Percentiles rank a stretch among this genome's conserved stretches.
Evolutionary conservation across 2,888 invertebrate species (phyloP).

Genomic region (Nephrotoma flavescens): DNA sequence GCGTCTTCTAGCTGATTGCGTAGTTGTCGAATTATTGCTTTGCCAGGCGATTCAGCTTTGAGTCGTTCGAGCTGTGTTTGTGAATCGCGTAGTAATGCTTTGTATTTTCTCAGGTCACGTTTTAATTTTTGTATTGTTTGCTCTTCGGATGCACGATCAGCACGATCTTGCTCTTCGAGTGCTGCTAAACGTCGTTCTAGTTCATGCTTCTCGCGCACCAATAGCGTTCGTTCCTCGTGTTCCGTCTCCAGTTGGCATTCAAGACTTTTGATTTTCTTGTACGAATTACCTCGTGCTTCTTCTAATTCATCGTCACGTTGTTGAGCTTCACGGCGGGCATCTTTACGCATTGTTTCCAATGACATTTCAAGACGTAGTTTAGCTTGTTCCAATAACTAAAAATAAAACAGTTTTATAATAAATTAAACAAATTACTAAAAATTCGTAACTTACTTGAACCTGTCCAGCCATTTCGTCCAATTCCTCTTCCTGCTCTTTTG

Average conservation of each 20-base stretch:
- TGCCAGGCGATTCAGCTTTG: slow-evolving; percentile 73
- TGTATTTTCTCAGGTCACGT: slow-evolving; percentile 76
- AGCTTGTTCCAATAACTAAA: slow-evolving; percentile 74
- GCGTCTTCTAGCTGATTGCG: slow-evolving; percentile 82
- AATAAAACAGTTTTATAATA: slow-evolving; percentile 1
- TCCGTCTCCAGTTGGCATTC: slow-evolving; percentile 87
- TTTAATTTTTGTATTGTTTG: slow-evolving; percentile 59
- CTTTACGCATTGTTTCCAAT: slow-evolving; percentile 81
- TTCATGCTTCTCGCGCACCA: slow-evolving; percentile 81
- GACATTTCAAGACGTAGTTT: slow-evolving; percentile 89
- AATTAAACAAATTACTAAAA: not conserved
- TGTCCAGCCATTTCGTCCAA: slow-evolving; percentile 89
- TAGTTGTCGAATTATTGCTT: slow-evolving; percentile 58
- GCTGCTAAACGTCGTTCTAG: slow-evolving; percentile 72
- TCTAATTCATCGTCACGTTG: slow-evolving; percentile 89
- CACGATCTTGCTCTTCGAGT: slow-evolving; percentile 59
- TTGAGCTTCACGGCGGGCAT: slow-evolving; percentile 75
- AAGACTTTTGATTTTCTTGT: slow-evolving; percentile 83
- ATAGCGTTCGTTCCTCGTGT: slow-evolving; percentile 75
- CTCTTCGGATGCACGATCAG: slow-evolving; percentile 55
- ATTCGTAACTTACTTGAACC: slow-evolving; percentile 38
- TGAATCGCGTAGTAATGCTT: slow-evolving; percentile 79
- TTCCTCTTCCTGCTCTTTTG: slow-evolving; percentile 86
- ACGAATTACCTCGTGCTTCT: slow-evolving; percentile 74
- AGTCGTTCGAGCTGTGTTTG: slow-evolving; percentile 82